Evolutionary conservation across 1,140 invertebrate species (phyloP), one percentile per base, ranked within the genome.

Genomic region (Idris sp.): DNA sequence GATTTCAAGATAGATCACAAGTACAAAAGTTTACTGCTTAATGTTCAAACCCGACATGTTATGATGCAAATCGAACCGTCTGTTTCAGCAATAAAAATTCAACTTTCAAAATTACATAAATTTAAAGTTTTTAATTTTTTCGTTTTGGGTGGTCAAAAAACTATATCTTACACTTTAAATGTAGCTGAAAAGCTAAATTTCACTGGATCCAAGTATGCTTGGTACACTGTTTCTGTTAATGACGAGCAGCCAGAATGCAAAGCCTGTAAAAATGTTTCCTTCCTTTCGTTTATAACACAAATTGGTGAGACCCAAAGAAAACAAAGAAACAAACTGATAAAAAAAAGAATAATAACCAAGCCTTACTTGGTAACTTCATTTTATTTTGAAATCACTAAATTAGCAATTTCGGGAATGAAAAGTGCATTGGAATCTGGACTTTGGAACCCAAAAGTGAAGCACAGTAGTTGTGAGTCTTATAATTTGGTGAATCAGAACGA

Each of bases 1-100:
- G 91, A 92, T 14, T 97, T 97, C 79, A 92, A 94, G 0, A 96
- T 97, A 93, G 94, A 96, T 75, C 94, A 97, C 86, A 96, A 97
- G 84, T 97, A 96, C 86, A 96, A 96, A 84, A 94, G 94, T 4
- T 84, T 97, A 1, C 84, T 97, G 8, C 90, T 95, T 81, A 97
- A 97, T 84, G 92, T 97, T 16, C 93, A 95, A 10, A 95, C 95
- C 0, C 89, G 95, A 1, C 95, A 97, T 80, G 91, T 96, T 0
- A 96, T 96, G 14, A 91, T 92, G 0, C 89, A 89, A 11, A 90
- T 92, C 0, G 87, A 85, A 86, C 88, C 82, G 9, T 53, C 65
- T 1, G 18, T 69, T n/a, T 64, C 58, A 82, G 83, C 85, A 35
- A 76, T 91, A 41, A 89, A 83, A 77, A 87, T 83, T 1, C 94